Conservation (phyloP, 2,888 invertebrate species). For the Apodemia hepburni region DNA sequence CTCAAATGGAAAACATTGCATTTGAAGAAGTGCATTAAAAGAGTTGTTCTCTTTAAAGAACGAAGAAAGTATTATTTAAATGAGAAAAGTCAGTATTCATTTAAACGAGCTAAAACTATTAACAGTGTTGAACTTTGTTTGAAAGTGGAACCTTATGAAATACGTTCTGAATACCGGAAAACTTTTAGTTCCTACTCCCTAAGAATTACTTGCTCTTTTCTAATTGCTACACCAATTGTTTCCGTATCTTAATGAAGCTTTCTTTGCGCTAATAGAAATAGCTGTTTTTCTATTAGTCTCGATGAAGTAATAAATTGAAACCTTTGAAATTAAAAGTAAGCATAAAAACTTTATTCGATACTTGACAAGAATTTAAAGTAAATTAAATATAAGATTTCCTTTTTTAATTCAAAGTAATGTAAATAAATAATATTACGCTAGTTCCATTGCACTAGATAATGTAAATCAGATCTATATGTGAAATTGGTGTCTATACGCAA, state of each 20-base stretch:
- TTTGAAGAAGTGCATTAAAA: no score
- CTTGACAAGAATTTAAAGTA: no score
- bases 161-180: background rate
- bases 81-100: background rate
- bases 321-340: background rate
- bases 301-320: background rate
- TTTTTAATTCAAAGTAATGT: no score
- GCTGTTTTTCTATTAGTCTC: background rate
- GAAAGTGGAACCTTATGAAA: conserved; percentile 7
- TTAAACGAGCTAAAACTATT: background rate
- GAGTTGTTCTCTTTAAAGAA: no score
- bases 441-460: no score
- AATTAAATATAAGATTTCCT: no score
- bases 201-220: background rate
- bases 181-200: background rate
- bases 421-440: no score
- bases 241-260: background rate
- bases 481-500: no score
- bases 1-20: no score
- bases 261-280: background rate
- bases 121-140: background rate
- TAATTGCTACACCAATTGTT: background rate
- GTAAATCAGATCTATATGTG: no score
- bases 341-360: no score
- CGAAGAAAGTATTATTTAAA: no score